Percentiles rank a stretch among this genome's conserved stretches.
These are phyloP conservation scores for Columba janthina DNA, from an alignment of 2,113 vertebrate species.

Conservation along the genomic window DNA sequence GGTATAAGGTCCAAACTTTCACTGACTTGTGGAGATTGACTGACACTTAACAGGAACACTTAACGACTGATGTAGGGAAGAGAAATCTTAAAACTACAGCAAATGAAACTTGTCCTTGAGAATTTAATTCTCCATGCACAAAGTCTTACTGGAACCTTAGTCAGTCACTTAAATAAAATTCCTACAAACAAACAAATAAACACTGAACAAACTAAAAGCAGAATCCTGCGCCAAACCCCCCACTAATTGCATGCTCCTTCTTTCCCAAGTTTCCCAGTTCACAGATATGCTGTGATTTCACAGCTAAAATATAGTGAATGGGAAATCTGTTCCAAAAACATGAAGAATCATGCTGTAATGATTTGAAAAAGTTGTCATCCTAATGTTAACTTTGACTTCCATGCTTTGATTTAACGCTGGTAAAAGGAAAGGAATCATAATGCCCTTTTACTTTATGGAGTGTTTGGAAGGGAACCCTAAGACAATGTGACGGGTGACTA, in stretches of 20 bases:
- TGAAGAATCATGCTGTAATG: neutral
- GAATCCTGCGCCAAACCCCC: neutral
- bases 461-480: neutral
- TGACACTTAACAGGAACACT: neutral
- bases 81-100: neutral
- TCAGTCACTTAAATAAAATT: neutral
- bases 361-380: neutral
- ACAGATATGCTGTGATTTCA: neutral
- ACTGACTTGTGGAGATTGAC: neutral
- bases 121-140: neutral
- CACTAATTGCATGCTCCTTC: neutral
- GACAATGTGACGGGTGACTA: neutral
- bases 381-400: neutral
- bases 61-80: neutral
- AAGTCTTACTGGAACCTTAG: neutral
- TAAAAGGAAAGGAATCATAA: neutral
- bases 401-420: neutral
- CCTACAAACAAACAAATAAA: neutral
- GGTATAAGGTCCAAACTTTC: neutral
- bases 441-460: neutral
- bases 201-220: neutral
- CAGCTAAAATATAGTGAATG: neutral
- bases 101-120: neutral
- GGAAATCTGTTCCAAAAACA: neutral
- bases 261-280: neutral